Evolutionary conservation across 2,888 invertebrate species (phyloP), one percentile per base, ranked within the genome.

Genomic region (Yponomeuta plumbellus): DNA sequence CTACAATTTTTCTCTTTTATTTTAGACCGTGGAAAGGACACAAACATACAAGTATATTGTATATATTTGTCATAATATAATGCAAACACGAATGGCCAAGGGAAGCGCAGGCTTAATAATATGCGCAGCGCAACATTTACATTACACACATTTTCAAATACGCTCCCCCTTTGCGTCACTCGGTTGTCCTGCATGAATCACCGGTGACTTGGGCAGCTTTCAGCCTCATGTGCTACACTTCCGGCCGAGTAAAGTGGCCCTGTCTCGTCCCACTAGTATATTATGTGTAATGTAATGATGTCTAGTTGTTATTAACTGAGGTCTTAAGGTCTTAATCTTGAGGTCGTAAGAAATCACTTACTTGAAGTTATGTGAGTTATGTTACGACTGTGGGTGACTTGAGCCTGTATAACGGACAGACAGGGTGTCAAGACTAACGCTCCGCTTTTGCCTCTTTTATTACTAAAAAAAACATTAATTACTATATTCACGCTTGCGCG

Each of bases 161-260:
- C 34, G 34, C 20, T 62, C 34, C 39, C 59, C 22, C 22, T n/a
- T 20, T n/a, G 20, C 62, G 62, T 62, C 34, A 62, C 39, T 20
- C 17, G 62, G 62, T 34, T 20, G 22, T 23, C 13, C 39, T 26
- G 8, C 63, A 64, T 64, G 44, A 64, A 64, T 64, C 64, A 64
- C 64, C 17, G 17, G 64, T 11, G 23, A 52, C 52, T 64, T 52
- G 64, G 64, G 44, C 64, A 64, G 64, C 64, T 64, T 64, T 64
- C 64, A 64, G 64, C 26, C 52, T 34, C 20, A n/a, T 21, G 44
- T 17, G 20, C 21, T 64, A 64, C 23, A 64, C 64, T 64, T 21
- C 22, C 11, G 10, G 64, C 52, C 52, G 17, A 22, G 64, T 0
- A 52, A 64, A 22, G 8, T 21, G 22, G 22, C 10, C 6, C 22